phyloP scores from a whole-genome alignment of 2,113 vertebrate genomes.

The Bucco capensis region DNA sequence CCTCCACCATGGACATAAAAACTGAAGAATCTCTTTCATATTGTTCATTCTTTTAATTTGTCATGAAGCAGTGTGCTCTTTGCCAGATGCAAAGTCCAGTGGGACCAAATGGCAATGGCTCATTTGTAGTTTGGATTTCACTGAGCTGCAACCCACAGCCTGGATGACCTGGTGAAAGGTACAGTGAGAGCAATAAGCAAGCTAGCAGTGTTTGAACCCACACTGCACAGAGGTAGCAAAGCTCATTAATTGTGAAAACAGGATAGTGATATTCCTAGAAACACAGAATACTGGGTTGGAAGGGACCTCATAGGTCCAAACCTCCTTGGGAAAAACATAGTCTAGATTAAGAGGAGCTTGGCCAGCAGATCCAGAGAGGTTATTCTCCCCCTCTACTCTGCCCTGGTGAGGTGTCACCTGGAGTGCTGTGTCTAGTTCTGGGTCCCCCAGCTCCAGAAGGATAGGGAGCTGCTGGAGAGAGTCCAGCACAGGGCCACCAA shows the following conservation, averaged over 20 bases:
- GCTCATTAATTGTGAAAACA: neutral
- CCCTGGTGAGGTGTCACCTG: no score
- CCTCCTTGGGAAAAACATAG: no score
- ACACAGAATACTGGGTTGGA: no score
- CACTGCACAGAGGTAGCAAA: neutral
- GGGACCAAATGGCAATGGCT: neutral
- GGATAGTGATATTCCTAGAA: neutral
- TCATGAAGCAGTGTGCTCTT: neutral
- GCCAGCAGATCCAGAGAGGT: no score
- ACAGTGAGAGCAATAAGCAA: neutral
- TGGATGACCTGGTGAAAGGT: neutral
- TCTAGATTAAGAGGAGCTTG: no score
- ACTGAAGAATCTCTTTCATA: neutral
- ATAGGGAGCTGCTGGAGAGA: no score
- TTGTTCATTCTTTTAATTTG: neutral
- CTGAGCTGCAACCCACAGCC: neutral
- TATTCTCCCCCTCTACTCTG: no score
- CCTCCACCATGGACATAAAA: neutral
- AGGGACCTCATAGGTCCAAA: no score
- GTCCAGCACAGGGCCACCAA: no score
- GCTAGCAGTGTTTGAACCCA: neutral
- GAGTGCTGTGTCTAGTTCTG: no score
- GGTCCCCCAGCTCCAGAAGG: no score
- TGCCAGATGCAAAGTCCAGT: neutral
- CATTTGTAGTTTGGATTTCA: neutral